phyloP scores from a whole-genome alignment of 1,140 invertebrate species.

The Orchestia grillus region DNA sequence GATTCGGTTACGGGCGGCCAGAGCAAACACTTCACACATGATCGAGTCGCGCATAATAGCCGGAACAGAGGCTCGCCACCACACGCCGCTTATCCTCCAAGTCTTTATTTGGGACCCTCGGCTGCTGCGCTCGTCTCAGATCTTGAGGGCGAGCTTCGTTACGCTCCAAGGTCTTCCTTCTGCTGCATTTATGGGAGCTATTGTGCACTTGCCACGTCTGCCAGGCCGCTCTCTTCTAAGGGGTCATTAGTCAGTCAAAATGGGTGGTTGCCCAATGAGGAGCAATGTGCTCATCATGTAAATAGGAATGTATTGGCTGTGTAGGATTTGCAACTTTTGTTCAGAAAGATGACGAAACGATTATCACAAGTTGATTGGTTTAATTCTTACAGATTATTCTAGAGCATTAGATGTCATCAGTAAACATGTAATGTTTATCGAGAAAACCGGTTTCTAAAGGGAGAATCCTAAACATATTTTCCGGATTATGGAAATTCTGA shows the following conservation, averaged over 20 bases:
- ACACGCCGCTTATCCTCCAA: background rate
- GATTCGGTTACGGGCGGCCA: conserved; percentile 48
- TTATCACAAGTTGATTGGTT: no score
- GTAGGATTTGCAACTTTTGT: background rate
- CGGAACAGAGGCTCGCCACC: conserved; percentile 15
- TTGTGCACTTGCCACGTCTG: background rate
- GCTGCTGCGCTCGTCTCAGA: background rate
- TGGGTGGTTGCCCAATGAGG: background rate
- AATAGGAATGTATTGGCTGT: background rate
- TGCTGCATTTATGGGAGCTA: background rate
- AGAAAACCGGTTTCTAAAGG: no score
- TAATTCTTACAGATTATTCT: no score
- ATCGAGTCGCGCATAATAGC: conserved; percentile 51
- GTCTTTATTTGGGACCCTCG: background rate
- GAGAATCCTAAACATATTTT: no score
- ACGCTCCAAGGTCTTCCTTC: background rate
- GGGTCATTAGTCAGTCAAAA: background rate
- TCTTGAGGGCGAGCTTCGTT: background rate
- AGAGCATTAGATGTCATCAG: no score
- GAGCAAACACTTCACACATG: conserved; percentile 43
- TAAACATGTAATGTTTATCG: no score
- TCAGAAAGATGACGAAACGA: background rate
- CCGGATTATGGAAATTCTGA: no score
- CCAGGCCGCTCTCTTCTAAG: background rate
- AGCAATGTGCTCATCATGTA: background rate